Conservation (phyloP, 2,888 invertebrate genomes). For the Dascillus cervinus region DNA sequence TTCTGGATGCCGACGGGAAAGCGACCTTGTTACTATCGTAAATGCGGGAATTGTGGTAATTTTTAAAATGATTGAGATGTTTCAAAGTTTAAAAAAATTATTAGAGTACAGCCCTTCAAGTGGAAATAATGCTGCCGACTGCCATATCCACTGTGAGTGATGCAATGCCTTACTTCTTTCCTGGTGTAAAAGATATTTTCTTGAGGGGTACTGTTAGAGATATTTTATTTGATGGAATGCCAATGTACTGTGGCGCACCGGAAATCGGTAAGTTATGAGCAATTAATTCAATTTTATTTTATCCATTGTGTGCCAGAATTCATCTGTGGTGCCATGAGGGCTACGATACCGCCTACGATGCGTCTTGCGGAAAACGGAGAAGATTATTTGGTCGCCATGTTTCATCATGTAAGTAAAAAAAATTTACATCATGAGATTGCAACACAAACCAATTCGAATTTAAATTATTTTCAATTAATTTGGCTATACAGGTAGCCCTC, state of each 20-base stretch:
- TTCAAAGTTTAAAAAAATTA: conserved; percentile 3
- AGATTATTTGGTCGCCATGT: conserved; percentile 51
- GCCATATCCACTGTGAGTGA: conserved; percentile 22
- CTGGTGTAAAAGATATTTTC: conserved; percentile 46
- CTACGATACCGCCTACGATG: conserved; percentile 38
- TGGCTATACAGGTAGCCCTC: too few species aligned
- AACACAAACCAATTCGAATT: too few species aligned
- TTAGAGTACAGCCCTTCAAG: conserved; percentile 27
- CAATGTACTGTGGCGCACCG: conserved; percentile 45
- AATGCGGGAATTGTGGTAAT: conserved; percentile 53
- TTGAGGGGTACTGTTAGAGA: conserved; percentile 45
- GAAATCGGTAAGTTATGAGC: conserved; percentile 41
- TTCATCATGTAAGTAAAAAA: conserved; percentile 50
- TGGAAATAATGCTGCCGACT: conserved; percentile 7
- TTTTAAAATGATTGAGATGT: too few species aligned
- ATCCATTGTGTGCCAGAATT: conserved; percentile 22
- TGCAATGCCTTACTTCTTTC: conserved; percentile 48
- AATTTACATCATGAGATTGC: too few species aligned
- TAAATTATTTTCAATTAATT: too few species aligned
- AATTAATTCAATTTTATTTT: conserved; percentile 2
- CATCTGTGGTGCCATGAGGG: conserved; percentile 31
- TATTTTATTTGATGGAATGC: conserved; percentile 51
- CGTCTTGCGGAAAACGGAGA: conserved; percentile 42
- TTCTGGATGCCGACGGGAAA: conserved; percentile 42
- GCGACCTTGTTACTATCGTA: conserved; percentile 49